phyloP scores from a whole-genome alignment of 2,113 vertebrate species.

The Sclerurus mexicanus region DNA sequence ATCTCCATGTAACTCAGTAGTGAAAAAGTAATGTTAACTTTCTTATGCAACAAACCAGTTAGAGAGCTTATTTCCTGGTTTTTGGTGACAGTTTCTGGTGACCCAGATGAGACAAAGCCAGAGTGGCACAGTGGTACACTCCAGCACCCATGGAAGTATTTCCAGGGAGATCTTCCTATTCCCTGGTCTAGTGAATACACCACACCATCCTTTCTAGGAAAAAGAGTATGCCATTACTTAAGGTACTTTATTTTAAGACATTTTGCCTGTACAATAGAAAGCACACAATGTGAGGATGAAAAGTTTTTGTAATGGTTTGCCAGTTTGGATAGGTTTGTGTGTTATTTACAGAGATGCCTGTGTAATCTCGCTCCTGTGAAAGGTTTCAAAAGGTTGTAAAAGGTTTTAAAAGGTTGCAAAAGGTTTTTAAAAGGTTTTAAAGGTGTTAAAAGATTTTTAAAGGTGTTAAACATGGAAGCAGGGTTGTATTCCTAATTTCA shows the following conservation, averaged over 20 bases:
- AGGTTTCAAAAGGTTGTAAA: background rate
- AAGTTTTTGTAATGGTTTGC: background rate
- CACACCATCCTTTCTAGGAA: background rate
- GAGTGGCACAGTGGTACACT: no score
- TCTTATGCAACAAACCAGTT: background rate
- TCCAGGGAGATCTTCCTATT: background rate
- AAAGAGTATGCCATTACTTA: background rate
- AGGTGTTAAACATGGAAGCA: background rate
- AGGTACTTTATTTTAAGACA: background rate
- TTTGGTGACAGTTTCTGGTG: background rate
- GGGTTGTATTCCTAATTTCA: background rate
- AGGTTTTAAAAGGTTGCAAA: background rate
- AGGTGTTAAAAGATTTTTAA: background rate
- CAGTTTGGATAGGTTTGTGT: accelerated
- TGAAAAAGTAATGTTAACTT: background rate
- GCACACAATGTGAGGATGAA: background rate
- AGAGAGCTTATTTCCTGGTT: background rate
- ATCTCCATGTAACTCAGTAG: background rate
- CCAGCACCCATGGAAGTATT: background rate
- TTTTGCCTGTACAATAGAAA: background rate
- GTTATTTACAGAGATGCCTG: background rate
- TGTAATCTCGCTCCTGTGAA: background rate
- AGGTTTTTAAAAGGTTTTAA: background rate
- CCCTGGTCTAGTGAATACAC: background rate
- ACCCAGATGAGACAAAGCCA: background rate